Base-by-base conservation (phyloP, 2,888 invertebrate genomes). In the Teinopalpus imperialis region DNA sequence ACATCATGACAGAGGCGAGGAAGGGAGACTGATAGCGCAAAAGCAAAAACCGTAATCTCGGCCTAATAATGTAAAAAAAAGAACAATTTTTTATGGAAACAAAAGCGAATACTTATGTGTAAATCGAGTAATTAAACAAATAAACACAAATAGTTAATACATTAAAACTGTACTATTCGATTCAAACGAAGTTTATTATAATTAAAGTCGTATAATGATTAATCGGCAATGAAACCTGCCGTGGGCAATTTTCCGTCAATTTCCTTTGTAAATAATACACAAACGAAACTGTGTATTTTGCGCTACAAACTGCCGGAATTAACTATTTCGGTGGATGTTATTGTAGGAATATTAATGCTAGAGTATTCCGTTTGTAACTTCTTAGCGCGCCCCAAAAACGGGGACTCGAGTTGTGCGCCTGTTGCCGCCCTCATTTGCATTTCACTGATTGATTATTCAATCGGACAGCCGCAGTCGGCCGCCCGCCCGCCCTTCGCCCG, bases 401-500 rank as follows among this genome's bases (percentile, higher is more conserved):
- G 67, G 59, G 63, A 12, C 58, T 55, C 52, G 59, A 51, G 37
- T 20, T 13, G 20, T 48, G 56, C 66, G 78, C 78, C 82, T 80
- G 82, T 81, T 81, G 81, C 78, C 74, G 68, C 53, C 52, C 58
- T 61, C 69, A 85, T 85, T 86, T 81, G 78, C 83, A 85, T 86
- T 70, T 68, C 65, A 63, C 74, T 77, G 80, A 86, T 85, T 85
- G 85, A 86, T 86, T 86, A 85, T 86, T 81, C 86, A 83, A 80
- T 81, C 67, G 75, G 71, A 69, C 74, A 61, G 66, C 64, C 64
- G 61, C 73, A 67, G 64, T 63, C 62, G 59, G 59, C 51, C 47
- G 57, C 52, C 49, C 54, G 49, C 51, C 48, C 52, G 31, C 31
- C 36, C 43, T 47, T 47, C 44, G 34, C 47, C 30, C 48, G 8